These are phyloP conservation scores for Drosophila sp. DNA, from an alignment of 1,140 invertebrate genomes.

Conservation along the genomic window DNA sequence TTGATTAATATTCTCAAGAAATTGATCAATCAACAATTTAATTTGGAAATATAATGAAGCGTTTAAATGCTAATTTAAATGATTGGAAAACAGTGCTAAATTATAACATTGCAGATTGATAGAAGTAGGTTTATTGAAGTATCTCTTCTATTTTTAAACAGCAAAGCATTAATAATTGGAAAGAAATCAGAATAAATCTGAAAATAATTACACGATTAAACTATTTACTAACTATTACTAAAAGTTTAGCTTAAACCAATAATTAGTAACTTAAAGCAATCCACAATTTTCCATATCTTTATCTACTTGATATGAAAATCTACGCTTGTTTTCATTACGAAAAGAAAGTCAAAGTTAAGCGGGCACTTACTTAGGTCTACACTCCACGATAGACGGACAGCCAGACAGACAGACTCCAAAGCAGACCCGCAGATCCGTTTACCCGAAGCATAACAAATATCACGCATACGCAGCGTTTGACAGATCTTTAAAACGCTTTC, in stretches of 20 bases:
- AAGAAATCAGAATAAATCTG: too few relatives aligned
- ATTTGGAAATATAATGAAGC: not conserved
- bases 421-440: constrained; percentile 7
- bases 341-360: constrained; percentile 61
- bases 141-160: too few relatives aligned
- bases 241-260: not conserved
- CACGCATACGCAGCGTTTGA: constrained; percentile 65
- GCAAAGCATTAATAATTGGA: too few relatives aligned
- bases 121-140: not conserved
- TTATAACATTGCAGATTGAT: not conserved
- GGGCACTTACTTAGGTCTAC: constrained; percentile 38
- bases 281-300: not conserved
- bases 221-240: too few relatives aligned
- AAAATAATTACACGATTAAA: too few relatives aligned
- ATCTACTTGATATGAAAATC: constrained; percentile 12
- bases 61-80: constrained; percentile 13
- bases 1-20: constrained; percentile 63
- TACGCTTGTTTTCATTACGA: constrained; percentile 22
- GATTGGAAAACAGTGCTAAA: not conserved
- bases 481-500: constrained; percentile 57
- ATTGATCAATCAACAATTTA: constrained; percentile 51
- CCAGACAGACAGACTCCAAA: not conserved
- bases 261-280: not conserved
- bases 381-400: constrained; percentile 19
- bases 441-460: constrained; percentile 61